Conservation (phyloP, 2,797 vertebrate species). For the Knipowitschia caucasica region DNA sequence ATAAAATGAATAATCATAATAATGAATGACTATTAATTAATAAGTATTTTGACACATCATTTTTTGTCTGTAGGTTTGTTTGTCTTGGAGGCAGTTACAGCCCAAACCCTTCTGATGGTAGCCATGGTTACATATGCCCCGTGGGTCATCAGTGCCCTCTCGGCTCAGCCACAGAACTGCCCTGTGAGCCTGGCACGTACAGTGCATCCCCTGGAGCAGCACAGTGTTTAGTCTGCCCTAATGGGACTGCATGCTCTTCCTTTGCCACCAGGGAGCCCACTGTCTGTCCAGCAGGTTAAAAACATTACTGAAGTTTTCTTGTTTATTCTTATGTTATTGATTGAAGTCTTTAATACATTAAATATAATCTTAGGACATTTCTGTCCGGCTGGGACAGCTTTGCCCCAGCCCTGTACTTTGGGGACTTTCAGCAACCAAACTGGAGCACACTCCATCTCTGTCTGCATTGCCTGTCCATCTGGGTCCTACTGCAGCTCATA, state of each 20-base stretch:
- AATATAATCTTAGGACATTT: conserved; percentile 76
- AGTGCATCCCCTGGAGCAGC: conserved; percentile 75
- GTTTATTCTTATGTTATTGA: too few relatives aligned
- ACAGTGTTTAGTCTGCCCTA: conserved; percentile 79
- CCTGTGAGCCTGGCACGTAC: conserved; percentile 87
- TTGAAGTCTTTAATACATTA: background rate
- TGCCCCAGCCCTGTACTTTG: conserved; percentile 79
- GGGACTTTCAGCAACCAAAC: conserved; percentile 79
- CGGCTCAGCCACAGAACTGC: conserved; percentile 75
- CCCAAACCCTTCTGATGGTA: conserved; percentile 76
- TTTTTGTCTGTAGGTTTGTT: conserved; percentile 77
- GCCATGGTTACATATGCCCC: conserved; percentile 83
- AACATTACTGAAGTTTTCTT: too few relatives aligned
- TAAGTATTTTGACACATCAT: background rate
- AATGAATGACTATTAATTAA: background rate
- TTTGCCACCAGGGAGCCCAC: conserved; percentile 74
- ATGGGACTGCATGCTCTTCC: conserved; percentile 76
- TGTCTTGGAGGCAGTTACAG: conserved; percentile 81
- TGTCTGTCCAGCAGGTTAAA: conserved; percentile 83
- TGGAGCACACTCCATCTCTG: conserved; percentile 65
- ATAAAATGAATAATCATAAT: background rate
- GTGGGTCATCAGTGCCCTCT: conserved; percentile 81
- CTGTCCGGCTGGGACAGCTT: conserved; percentile 72
- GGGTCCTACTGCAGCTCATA: conserved; percentile 82
- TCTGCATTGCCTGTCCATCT: conserved; percentile 82